Evolutionary conservation across 1,140 invertebrate genomes (phyloP), one percentile per base, ranked within the genome.

Genomic region (Sweltsa coloradensis): DNA sequence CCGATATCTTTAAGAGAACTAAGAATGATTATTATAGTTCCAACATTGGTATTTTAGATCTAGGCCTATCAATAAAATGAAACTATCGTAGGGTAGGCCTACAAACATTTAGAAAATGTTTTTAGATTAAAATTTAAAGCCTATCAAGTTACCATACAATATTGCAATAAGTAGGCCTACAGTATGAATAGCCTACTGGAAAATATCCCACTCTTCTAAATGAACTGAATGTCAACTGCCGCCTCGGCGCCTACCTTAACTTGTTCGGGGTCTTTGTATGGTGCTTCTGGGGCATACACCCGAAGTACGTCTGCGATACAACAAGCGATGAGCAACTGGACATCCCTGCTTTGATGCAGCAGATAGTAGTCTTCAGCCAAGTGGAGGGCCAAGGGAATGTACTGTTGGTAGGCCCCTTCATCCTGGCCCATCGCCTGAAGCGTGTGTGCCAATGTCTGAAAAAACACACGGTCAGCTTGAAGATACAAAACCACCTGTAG

Each of bases 211-310:
- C 29, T 31, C 29, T 31, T n/a, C n/a, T n/a, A n/a, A 41, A 41
- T 23, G 6, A 23, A 41, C 5, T 13, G 6, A 41, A 5, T 41
- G 34, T 37, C 5, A 18, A 5, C 22, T 37, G 9, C n/a, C n/a
- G 9, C n/a, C 9, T 23, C 47, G n/a, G n/a, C n/a, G n/a, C 53
- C 49, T 58, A 78, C 75, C 66, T 86, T 89, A 40, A 97, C 82
- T 69, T 94, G 89, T 45, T 91, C 85, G 26, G 86, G 79, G 64
- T 97, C 91, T 68, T 93, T 95, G 62, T 96, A 98, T 0, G 94
- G 94, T 48, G 93, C 92, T 64, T 97, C 93, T n/a, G 94, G 93
- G 6, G 93, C 93, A 70, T 95, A 97, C n/a, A 98, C 89, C 50
- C 94, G 69, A 29, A 98, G 76, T 19, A 98, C 89, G 69, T 98